These are phyloP conservation scores for Illadopsis cleaveri DNA, from an alignment of 2,113 vertebrate species.

Conservation along the genomic window DNA sequence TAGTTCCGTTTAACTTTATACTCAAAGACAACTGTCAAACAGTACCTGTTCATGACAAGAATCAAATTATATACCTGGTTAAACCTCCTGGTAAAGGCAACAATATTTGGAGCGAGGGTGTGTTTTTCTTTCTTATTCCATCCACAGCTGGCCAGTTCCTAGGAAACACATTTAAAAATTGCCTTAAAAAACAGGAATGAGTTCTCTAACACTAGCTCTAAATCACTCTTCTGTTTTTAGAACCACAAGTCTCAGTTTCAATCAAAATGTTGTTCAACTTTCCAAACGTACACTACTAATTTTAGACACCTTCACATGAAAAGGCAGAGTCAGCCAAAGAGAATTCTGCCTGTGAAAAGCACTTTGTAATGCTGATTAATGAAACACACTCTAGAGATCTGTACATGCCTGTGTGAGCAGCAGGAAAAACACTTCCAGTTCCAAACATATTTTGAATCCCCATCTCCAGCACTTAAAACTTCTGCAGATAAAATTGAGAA, in stretches of 20 bases:
- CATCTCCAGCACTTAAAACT: background rate
- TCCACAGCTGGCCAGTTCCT: constrained; percentile 93
- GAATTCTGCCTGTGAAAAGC: background rate
- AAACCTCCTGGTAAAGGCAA: constrained; percentile 94
- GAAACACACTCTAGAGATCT: background rate
- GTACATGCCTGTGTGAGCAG: background rate
- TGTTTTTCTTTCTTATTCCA: constrained; percentile 97
- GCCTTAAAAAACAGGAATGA: background rate
- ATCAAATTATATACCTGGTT: constrained; percentile 83
- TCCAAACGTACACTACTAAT: background rate
- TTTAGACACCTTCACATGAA: background rate
- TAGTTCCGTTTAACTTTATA: background rate
- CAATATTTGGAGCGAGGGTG: constrained; percentile 88
- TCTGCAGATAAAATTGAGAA: background rate
- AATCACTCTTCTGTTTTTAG: background rate
- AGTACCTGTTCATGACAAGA: background rate
- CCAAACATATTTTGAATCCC: background rate
- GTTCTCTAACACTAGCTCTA: background rate
- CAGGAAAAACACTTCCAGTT: background rate
- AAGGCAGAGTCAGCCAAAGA: background rate
- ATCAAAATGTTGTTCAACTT: background rate
- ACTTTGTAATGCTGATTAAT: background rate
- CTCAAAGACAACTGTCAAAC: background rate
- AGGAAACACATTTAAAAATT: constrained; percentile 57
- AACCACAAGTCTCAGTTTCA: background rate